A percentile compares a stretch with the other conserved stretches of the same genome.
Conservation (phyloP, 2,113 vertebrate genomes). For the Phodopus roborovskii region DNA sequence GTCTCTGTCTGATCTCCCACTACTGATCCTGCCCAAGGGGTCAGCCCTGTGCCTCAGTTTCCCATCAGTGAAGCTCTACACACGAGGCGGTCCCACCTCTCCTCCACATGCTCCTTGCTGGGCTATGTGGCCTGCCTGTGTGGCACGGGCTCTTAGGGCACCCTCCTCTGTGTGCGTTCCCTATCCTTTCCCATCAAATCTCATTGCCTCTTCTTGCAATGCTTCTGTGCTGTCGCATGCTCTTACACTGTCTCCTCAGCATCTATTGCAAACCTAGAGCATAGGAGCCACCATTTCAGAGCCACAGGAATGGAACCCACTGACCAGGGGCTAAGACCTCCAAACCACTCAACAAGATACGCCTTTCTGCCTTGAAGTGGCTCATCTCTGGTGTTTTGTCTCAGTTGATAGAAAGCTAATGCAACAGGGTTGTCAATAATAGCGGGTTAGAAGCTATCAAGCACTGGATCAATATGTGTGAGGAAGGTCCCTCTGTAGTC, state of each 20-base stretch:
- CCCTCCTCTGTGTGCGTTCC: accelerated
- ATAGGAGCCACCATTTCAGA: not conserved
- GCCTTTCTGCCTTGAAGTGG: not conserved
- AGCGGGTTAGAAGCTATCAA: accelerated
- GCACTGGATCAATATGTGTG: accelerated
- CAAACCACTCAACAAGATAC: not conserved
- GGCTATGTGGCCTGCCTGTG: not conserved
- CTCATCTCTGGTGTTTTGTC: not conserved
- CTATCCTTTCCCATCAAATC: accelerated
- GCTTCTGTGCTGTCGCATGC: accelerated
- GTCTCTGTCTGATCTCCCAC: accelerated
- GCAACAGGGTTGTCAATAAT: accelerated
- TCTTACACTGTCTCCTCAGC: not conserved
- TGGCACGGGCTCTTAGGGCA: accelerated
- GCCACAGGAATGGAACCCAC: not conserved
- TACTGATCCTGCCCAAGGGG: accelerated
- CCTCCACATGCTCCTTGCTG: not conserved
- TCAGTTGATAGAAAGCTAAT: not conserved
- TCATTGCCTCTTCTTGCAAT: accelerated
- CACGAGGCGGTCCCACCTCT: too few relatives aligned
- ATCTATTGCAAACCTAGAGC: not conserved
- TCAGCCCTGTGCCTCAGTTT: accelerated
- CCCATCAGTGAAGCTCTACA: not conserved
- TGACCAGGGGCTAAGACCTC: not conserved
- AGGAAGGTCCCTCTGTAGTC: accelerated